Evolutionary conservation across 2,797 vertebrate species (phyloP).

Genomic region (Coregonus ussuriensis): DNA sequence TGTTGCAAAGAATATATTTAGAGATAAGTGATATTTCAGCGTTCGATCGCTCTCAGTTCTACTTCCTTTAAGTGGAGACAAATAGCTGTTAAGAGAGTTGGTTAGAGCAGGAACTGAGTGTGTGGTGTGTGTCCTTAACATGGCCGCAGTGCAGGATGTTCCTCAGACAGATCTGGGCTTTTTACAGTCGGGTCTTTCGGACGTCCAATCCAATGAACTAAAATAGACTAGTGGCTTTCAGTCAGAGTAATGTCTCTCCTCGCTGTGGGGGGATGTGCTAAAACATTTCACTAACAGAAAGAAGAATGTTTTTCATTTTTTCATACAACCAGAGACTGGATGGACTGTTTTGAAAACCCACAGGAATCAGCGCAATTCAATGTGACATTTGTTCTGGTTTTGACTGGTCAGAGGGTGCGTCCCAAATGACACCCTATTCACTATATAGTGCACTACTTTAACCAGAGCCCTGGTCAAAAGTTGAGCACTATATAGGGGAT

Average conservation of each 20-base stretch:
- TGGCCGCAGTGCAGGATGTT: slow-evolving; percentile 39
- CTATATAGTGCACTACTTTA: too few relatives aligned
- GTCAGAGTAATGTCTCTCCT: slow-evolving; percentile 34
- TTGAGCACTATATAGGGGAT: not conserved
- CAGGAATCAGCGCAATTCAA: not conserved
- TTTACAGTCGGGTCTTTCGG: slow-evolving; percentile 37
- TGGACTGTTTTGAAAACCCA: not conserved
- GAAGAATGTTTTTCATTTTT: slow-evolving; percentile 2
- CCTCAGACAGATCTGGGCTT: slow-evolving; percentile 33
- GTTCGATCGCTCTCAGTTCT: slow-evolving; percentile 54
- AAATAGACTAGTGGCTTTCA: slow-evolving; percentile 48
- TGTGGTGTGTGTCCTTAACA: slow-evolving; percentile 30
- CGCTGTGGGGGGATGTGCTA: slow-evolving; percentile 10
- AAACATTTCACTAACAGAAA: not conserved
- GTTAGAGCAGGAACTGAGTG: slow-evolving; percentile 50
- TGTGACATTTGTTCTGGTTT: too few relatives aligned
- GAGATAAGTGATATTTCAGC: slow-evolving; percentile 72
- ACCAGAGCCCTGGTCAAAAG: not conserved
- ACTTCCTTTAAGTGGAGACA: slow-evolving; percentile 64
- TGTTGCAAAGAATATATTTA: slow-evolving; percentile 63
- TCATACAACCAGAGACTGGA: not conserved
- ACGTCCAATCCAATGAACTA: slow-evolving; percentile 30
- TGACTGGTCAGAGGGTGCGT: too few relatives aligned
- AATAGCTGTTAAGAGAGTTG: slow-evolving; percentile 64
- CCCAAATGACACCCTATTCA: not conserved